These are phyloP conservation scores for Leptobrachium ailaonicum DNA, from an alignment of 2,113 vertebrate species.

Conservation along the genomic window DNA sequence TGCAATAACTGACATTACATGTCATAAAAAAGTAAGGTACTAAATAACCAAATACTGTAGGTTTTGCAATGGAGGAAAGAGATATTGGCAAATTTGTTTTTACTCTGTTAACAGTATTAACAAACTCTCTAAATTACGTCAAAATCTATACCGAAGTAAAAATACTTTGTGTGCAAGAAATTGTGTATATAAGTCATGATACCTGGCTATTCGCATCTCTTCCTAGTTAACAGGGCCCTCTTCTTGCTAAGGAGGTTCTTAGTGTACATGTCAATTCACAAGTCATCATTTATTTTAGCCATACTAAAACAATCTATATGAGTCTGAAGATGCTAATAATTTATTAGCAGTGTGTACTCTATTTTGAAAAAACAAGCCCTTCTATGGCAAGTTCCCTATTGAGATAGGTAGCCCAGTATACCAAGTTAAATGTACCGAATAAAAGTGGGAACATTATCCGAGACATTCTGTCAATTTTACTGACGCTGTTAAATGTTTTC, in stretches of 20 bases:
- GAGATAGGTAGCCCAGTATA: slow-evolving; percentile 98
- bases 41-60: slow-evolving; percentile 34
- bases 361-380: slow-evolving; percentile 86
- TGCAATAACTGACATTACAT: background rate
- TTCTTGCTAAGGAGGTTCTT: slow-evolving; percentile 60
- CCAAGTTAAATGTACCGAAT: slow-evolving; percentile 93
- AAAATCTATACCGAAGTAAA: slow-evolving; percentile 26
- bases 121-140: slow-evolving; percentile 8
- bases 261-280: slow-evolving; percentile 74
- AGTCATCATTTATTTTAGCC: slow-evolving; percentile 87
- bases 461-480: slow-evolving; percentile 98
- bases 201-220: slow-evolving; percentile 60
- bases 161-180: slow-evolving; percentile 50
- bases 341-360: slow-evolving; percentile 61
- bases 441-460: slow-evolving; percentile 97
- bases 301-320: slow-evolving; percentile 79
- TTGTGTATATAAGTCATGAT: slow-evolving; percentile 62
- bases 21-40: slow-evolving; percentile 34
- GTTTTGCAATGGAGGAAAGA: background rate
- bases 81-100: slow-evolving; percentile 20
- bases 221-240: slow-evolving; percentile 38
- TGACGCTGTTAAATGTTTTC: slow-evolving; percentile 98
- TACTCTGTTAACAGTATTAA: slow-evolving; percentile 15
- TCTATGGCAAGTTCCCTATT: slow-evolving; percentile 93
- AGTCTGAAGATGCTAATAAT: slow-evolving; percentile 65